Evolutionary conservation across 2,113 vertebrate genomes (phyloP).

Genomic region (Myiagra hebetior): DNA sequence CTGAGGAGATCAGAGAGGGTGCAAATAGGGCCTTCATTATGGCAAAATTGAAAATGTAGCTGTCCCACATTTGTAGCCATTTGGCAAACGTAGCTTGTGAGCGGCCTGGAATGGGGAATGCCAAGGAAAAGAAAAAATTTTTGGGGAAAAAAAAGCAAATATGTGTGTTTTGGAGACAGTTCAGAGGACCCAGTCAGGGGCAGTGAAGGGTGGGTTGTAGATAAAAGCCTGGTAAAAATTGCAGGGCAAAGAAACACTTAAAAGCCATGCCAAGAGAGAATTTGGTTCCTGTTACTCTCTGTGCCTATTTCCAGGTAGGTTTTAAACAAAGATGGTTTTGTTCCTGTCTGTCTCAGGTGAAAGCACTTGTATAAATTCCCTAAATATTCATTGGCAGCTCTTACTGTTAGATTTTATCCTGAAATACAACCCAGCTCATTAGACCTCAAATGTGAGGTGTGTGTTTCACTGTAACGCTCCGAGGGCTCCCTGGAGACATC

Average conservation of each 20-base stretch:
- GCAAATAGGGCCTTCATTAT: not conserved
- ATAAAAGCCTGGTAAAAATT: not conserved
- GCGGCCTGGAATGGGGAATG: conserved; percentile 1
- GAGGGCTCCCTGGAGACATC: conserved; percentile 14
- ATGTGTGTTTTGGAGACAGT: not conserved
- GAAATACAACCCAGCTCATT: conserved; percentile 5
- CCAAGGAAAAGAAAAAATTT: conserved; percentile 10
- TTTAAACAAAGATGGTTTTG: not conserved
- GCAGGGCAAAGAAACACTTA: not conserved
- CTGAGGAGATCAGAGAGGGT: not conserved
- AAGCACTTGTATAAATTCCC: not conserved
- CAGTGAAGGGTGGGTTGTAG: not conserved
- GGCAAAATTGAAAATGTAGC: not conserved
- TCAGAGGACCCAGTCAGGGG: rapidly evolving
- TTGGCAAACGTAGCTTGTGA: not conserved
- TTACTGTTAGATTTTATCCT: not conserved
- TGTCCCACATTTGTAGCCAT: not conserved
- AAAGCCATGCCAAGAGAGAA: not conserved
- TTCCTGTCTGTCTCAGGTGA: not conserved
- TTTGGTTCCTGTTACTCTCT: not conserved
- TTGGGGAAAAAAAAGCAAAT: not conserved
- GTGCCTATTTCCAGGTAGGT: not conserved
- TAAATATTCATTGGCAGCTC: not conserved
- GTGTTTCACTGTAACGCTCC: not conserved
- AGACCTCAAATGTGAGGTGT: not conserved